Percentiles rank a stretch among this genome's conserved stretches.
phyloP scores from a whole-genome alignment of 2,888 invertebrate genomes.

The Nemapogon koenigi region DNA sequence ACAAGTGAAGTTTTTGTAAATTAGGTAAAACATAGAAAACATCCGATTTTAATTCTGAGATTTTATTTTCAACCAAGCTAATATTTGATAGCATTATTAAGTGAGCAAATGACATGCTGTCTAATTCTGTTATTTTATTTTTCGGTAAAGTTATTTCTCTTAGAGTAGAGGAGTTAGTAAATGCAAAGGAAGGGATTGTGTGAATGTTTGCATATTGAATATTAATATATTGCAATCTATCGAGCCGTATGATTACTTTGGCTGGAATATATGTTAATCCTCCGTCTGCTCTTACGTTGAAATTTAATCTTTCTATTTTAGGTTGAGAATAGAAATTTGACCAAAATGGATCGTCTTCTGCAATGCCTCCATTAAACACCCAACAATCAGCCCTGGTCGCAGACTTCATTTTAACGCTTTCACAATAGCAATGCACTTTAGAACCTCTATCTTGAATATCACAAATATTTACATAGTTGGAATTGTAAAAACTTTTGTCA shows the following conservation, averaged over 20 bases:
- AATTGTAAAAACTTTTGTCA: constrained; percentile 39
- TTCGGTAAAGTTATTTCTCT: constrained; percentile 73
- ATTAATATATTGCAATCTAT: constrained; percentile 70
- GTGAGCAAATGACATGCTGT: constrained; percentile 76
- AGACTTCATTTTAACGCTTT: constrained; percentile 56
- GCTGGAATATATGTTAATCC: constrained; percentile 75
- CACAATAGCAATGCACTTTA: constrained; percentile 73
- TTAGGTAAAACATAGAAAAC: constrained; percentile 79
- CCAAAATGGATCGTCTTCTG: constrained; percentile 78
- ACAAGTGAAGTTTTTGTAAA: constrained; percentile 77
- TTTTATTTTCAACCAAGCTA: constrained; percentile 77
- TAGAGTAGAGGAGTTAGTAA: constrained; percentile 75
- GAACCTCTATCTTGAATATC: constrained; percentile 60
- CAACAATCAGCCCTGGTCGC: constrained; percentile 79
- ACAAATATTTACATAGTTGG: constrained; percentile 62
- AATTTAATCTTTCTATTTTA: constrained; percentile 70
- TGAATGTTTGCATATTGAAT: constrained; percentile 78
- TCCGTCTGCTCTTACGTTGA: constrained; percentile 74
- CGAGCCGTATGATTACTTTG: constrained; percentile 70
- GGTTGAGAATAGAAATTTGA: constrained; percentile 76
- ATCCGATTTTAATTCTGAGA: constrained; percentile 75
- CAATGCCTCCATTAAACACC: constrained; percentile 74
- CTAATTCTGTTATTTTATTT: constrained; percentile 73
- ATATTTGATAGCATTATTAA: constrained; percentile 74
- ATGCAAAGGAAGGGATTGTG: constrained; percentile 74